Conservation (phyloP, 2,113 vertebrate species). For the Hydropotes inermis region DNA sequence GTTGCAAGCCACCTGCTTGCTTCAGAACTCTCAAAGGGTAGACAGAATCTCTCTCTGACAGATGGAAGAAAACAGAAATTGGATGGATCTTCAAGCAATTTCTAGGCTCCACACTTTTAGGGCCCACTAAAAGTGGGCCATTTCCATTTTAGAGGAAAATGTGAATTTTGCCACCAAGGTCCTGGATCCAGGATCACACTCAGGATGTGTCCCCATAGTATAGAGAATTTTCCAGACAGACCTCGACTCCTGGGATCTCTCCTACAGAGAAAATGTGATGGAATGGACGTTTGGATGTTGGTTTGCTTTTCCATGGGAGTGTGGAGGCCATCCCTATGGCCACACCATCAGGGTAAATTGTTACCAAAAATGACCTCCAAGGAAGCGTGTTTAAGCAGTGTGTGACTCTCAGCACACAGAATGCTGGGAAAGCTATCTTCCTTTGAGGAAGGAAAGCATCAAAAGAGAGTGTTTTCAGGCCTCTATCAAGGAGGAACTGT, state of each 20-base stretch:
- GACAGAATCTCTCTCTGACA: accelerated
- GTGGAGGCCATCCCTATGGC: not conserved
- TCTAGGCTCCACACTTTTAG: not conserved
- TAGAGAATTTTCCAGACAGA: not conserved
- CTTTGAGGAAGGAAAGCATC: not conserved
- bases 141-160: not conserved
- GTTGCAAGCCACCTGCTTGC: accelerated
- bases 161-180: not conserved
- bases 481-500: not conserved
- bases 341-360: not conserved
- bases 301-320: not conserved
- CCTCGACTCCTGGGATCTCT: not conserved
- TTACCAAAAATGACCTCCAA: not conserved
- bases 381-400: not conserved
- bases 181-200: not conserved
- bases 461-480: not conserved
- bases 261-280: not conserved
- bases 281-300: not conserved
- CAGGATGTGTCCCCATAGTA: not conserved
- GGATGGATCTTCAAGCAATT: not conserved
- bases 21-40: not conserved
- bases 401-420: not conserved
- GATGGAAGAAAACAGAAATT: not conserved
- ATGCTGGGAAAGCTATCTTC: not conserved
- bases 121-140: too few species aligned